Evolutionary conservation across 2,888 invertebrate genomes (phyloP), one percentile per base, ranked within the genome.

Genomic region (Caenorhabditis parvicauda): DNA sequence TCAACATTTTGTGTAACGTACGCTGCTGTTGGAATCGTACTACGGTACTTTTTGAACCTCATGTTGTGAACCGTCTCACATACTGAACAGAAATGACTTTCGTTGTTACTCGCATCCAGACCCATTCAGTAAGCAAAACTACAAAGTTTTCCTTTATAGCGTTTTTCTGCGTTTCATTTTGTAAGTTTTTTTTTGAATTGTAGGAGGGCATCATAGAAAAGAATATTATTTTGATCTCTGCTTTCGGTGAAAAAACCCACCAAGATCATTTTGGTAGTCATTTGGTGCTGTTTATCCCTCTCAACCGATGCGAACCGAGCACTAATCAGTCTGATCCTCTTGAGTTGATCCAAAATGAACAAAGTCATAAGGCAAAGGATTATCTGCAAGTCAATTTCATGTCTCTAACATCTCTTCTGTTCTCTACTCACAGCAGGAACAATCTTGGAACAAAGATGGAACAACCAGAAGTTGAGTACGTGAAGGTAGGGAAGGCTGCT

Each of bases 251-350:
- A 41, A 41, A 41, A 9, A 14, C 64, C 53, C 39, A 74, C 75
- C 42, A 75, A 44, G 35, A 75, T 75, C 64, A 75, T 72, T 50
- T 74, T 77, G 4, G 77, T 77, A 3, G 77, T 77, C 43, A 75
- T 44, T 25, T 71, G 64, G 57, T 77, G 69, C 50, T 76, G 76
- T 19, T 66, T 66, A 42, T 77, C 77, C 6, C 75, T 48, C 48
- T 74, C 64, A 5, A 66, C 65, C 21, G 54, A 72, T 9, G 69
- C 56, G 53, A 77, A 77, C 4, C 76, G 63, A 21, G 74, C 61
- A 28, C 69, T 66, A 50, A 77, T 54, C 19, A 62, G 54, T 52
- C 65, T 66, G 28, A 77, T 65, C 45, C 65, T 61, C 27, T 69
- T 70, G 57, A 77, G 54, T 46, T 71, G 67, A 49, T 67, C 62